Percentiles rank a stretch among this genome's conserved stretches.
phyloP scores from a whole-genome alignment of 2,888 invertebrate genomes.

The Cremastobaeus sp. region DNA sequence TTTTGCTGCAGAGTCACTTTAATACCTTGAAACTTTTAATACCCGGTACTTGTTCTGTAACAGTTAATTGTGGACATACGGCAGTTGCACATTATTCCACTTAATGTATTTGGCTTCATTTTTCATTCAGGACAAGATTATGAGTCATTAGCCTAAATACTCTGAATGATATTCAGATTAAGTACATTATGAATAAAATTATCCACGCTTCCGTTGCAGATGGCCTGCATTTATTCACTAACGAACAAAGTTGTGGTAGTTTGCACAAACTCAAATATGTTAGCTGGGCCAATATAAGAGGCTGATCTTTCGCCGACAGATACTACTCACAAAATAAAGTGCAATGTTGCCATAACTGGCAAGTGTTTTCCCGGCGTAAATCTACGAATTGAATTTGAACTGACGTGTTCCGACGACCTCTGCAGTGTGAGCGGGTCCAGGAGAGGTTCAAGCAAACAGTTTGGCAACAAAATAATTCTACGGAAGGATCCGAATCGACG shows the following conservation, averaged over 20 bases:
- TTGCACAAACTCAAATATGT: background rate
- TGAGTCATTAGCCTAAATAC: background rate
- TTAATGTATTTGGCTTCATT: too few species aligned
- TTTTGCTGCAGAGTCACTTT: too few species aligned
- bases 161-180: conserved; percentile 17
- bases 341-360: conserved; percentile 32
- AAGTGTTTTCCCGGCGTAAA: too few species aligned
- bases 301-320: background rate
- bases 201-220: background rate
- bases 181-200: conserved; percentile 8
- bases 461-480: conserved; percentile 48
- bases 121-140: too few species aligned
- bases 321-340: conserved; percentile 14
- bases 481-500: conserved; percentile 4
- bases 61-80: too few species aligned
- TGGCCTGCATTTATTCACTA: background rate
- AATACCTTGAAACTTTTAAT: too few species aligned
- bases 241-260: conserved; percentile 5
- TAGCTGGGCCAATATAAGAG: background rate
- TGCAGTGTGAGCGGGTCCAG: conserved; percentile 4
- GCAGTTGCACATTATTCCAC: too few species aligned
- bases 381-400: conserved; percentile 33
- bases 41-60: too few species aligned
- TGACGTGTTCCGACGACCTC: background rate
- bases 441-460: conserved; percentile 55